Evolutionary conservation across 2,888 invertebrate species (phyloP), one percentile per base, ranked within the genome.

Genomic region (Habrosyne pyritoides): DNA sequence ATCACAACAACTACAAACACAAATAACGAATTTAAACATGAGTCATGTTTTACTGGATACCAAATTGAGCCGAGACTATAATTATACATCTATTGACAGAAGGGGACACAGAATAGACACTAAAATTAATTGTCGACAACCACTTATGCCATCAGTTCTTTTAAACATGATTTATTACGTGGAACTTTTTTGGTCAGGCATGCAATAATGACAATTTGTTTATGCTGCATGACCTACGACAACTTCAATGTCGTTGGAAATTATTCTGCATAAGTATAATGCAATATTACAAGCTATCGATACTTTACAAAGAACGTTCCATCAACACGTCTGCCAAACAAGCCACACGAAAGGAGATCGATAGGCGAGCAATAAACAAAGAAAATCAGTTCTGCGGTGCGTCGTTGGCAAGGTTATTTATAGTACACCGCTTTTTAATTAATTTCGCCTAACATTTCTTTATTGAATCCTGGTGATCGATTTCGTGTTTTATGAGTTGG

Each of bases 311-410:
- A 78, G 71, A 64, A 66, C 66, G 69, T 67, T 47, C 60, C 67
- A 69, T 74, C 76, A 76, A 74, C 69, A 63, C 62, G 64, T 67
- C 64, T 67, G 61, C 67, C 71, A 77, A 77, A 77, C 71, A 73
- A 77, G 67, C 69, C 69, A 73, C 73, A 72, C 73, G 71, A 75
- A 75, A 70, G 68, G 66, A 73, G 72, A 79, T 79, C 77, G 79
- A 77, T 82, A 75, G 73, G 56, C 67, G 59, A 71, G 68, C 68
- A 64, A 73, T 81, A 75, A 79, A 84, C 80, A 81, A 82, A 74
- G 76, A 79, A 83, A 79, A 82, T 77, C 73, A 73, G 75, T 67
- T 28, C 63, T 61, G 65, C 59, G 71, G 67, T 72, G 68, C 72
- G 71, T 76, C 74, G 64, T 57, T 66, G 67, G 56, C 64, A 61